These are phyloP conservation scores for Cosmia pyralina DNA, from an alignment of 2,888 invertebrate genomes.

Conservation along the genomic window DNA sequence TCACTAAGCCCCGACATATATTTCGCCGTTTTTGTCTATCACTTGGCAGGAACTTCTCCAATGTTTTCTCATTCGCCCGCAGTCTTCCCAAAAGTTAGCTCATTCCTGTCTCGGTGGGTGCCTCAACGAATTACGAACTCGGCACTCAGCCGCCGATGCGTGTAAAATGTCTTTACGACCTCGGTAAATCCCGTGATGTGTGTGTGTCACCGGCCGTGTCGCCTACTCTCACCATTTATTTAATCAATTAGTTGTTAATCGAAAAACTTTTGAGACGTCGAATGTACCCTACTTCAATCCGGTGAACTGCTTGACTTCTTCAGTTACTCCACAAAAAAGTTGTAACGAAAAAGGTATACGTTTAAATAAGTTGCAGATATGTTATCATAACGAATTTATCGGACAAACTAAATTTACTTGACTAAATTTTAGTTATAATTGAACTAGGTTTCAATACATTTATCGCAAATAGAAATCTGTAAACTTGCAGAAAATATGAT, in stretches of 20 bases:
- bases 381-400: background rate
- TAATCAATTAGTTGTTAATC: slow-evolving; percentile 87
- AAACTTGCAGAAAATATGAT: slow-evolving; percentile 4
- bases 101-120: slow-evolving; percentile 84
- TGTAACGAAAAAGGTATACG: background rate
- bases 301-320: slow-evolving; percentile 48
- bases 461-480: background rate
- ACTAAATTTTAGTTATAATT: background rate
- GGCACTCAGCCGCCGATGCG: slow-evolving; percentile 85
- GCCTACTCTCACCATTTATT: slow-evolving; percentile 69
- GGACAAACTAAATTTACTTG: background rate
- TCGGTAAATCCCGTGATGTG: slow-evolving; percentile 79
- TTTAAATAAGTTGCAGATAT: background rate
- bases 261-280: slow-evolving; percentile 80
- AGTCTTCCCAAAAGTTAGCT: slow-evolving; percentile 84
- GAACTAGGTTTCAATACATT: background rate
- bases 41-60: slow-evolving; percentile 84
- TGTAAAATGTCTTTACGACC: slow-evolving; percentile 86
- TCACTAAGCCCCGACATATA: slow-evolving; percentile 81
- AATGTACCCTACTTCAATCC: slow-evolving; percentile 58
- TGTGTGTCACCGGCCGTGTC: slow-evolving; percentile 73
- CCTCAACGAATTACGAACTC: slow-evolving; percentile 84
- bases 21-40: slow-evolving; percentile 85
- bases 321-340: slow-evolving; percentile 18
- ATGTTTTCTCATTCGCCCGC: slow-evolving; percentile 87